Evolutionary conservation across 2,113 vertebrate genomes (phyloP), one percentile per base, ranked within the genome.

Genomic region (Vireo altiloquus): DNA sequence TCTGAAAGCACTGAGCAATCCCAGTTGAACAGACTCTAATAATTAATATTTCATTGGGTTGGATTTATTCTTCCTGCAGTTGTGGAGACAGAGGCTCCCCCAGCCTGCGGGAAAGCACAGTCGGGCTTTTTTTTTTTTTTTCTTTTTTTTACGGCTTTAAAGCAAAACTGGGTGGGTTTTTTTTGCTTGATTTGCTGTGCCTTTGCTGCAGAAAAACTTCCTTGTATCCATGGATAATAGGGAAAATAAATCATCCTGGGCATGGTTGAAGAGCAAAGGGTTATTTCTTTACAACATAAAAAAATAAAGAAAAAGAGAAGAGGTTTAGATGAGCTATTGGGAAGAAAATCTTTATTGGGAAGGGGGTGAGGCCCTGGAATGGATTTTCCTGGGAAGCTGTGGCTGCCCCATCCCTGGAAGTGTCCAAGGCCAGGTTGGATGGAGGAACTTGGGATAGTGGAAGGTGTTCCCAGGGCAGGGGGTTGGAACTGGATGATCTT

Each of bases 21-120:
- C 71, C 93, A 88, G 63, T 83, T 93, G 82, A 57, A 63, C 69
- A 59, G 75, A 69, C 47, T 82, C 68, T 90, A 86, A 90, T 94
- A 96, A 96, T 96, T 94, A 95, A 95, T 96, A 96, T 95, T 95
- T 94, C 71, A 96, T 95, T 82, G 92, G 65, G 35, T 44, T 77
- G 79, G 91, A 91, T 94, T 96, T 95, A 82, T 69, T 60, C 27
- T 1, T 92, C 93, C 78, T 90, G 90, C 82, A 30, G 82, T n/a
- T 10, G 79, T 4, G 2, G 71, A 96, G 59, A 60, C 35, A 82
- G 44, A 91, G 59, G 25, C 61, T 80, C 53, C 35, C 22, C n/a
- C 63, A 80, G 88, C 85, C 82, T 93, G 71, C 71, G 92, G 79
- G 33, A 90, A 93, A 94, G 91, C 60, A 71, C 17, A 72, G 74